Evolutionary conservation across 2,888 invertebrate genomes (phyloP).

Genomic region (Branchinecta sandiegonensis): DNA sequence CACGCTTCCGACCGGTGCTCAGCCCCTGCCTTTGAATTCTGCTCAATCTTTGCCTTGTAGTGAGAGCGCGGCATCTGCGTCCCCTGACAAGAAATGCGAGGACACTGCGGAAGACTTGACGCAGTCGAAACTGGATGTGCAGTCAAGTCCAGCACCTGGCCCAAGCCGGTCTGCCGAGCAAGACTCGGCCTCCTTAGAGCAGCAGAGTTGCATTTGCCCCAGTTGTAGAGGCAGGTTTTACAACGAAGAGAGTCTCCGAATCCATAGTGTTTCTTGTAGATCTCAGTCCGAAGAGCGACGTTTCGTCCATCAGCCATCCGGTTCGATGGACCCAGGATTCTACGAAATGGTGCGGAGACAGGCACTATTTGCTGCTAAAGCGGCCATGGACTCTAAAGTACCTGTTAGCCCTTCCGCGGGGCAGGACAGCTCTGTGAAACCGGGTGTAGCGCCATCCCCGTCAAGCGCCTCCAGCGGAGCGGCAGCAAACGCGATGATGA

Average conservation of each 20-base stretch:
- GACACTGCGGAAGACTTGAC: conserved; percentile 5
- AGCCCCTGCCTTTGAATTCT: conserved; percentile 12
- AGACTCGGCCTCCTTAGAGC: neutral
- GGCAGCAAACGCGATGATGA: neutral
- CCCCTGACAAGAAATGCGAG: conserved; percentile 3
- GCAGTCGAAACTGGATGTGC: neutral
- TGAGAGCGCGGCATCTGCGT: conserved; percentile 7
- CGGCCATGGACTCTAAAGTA: neutral
- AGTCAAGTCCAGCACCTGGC: conserved; percentile 7
- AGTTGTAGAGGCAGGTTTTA: conserved; percentile 27
- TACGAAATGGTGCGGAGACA: conserved; percentile 9
- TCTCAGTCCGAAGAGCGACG: conserved; percentile 16
- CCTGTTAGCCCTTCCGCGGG: conserved; percentile 8
- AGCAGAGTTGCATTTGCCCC: conserved; percentile 25
- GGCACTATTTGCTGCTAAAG: neutral
- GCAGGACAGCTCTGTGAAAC: neutral
- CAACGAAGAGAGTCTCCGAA: conserved; percentile 28
- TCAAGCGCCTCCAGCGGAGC: neutral
- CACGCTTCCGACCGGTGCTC: neutral
- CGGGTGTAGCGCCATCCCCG: neutral
- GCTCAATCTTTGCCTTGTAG: conserved; percentile 16
- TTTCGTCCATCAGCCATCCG: neutral
- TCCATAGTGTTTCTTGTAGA: conserved; percentile 24
- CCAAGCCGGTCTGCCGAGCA: conserved; percentile 17
- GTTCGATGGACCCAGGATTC: neutral